Base-by-base conservation (phyloP, 1,140 invertebrate genomes). In the Galleria mellonella region DNA sequence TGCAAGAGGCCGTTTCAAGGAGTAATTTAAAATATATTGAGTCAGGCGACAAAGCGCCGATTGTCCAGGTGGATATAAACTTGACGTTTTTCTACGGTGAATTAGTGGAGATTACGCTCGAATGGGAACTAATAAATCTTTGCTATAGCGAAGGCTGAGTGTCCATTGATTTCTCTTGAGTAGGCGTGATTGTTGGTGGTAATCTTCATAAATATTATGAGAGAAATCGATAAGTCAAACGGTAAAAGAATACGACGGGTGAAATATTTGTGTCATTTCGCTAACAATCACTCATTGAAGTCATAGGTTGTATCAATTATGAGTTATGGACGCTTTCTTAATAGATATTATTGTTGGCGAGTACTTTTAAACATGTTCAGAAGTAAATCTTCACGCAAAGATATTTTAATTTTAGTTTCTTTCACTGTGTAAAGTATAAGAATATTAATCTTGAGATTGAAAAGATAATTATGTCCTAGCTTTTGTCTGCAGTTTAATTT, bases 1-100 rank as follows among this genome's bases (percentile, higher is more conserved):
- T 54, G 57, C 32, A 63, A 68, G 62, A 48, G 64, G 61, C 59
- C 61, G 68, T 47, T 62, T 65, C 56, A 42, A 50, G 64, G 59
- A 72, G 73, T 82, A 72, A 77, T 82, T 82, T 79, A 71, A 78
- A 75, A 82, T 82, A 82, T 82, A 82, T 82, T 82, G 75, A 79
- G 62, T 14, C 49, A 47, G 42, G 46, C 62, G 55, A 77, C 73
- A 82, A 82, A 67, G 66, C 43, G 15, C 13, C 60, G 52, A 73
- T 81, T 78, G 75, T 82, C 62, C 67, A 68, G 58, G 46, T 68
- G 56, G 62, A 53, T 68, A 69, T 74, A 72, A 73, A 62, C 50
- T 60, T 58, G 55, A 65, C 58, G 66, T 81, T 77, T 73, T 75
- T 77, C 72, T 71, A 77, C 70, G 62, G 62, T 75, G 70, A 76